phyloP scores from a whole-genome alignment of 1,140 invertebrate species.

The Musca vetustissima region DNA sequence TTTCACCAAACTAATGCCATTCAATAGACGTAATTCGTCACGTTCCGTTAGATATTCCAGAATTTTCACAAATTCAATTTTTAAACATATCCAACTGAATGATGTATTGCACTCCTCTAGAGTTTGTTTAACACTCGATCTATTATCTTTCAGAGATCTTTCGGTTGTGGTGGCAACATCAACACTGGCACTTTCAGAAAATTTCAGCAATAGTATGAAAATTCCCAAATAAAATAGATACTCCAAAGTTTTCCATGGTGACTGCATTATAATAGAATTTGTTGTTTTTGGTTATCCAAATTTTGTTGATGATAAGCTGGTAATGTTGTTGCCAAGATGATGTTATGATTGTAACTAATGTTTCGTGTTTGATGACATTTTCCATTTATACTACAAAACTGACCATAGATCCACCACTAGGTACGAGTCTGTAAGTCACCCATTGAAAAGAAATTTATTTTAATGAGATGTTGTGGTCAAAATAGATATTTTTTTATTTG shows the following conservation, averaged over 20 bases:
- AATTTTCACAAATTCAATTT: constrained; percentile 76
- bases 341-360: constrained; percentile 20
- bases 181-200: constrained; percentile 38
- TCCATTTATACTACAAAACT: constrained; percentile 24
- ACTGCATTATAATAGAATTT: constrained; percentile 43
- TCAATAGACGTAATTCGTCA: constrained; percentile 59
- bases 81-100: constrained; percentile 75
- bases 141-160: not conserved
- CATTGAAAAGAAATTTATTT: not conserved
- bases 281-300: not conserved
- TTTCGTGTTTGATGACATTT: constrained; percentile 14
- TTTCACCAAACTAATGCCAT: constrained; percentile 71
- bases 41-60: constrained; percentile 69
- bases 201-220: constrained; percentile 46
- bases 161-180: constrained; percentile 20
- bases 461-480: constrained; percentile 42
- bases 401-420: not conserved
- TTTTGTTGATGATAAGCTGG: not conserved
- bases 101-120: constrained; percentile 65
- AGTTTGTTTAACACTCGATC: constrained; percentile 19
- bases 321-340: not conserved
- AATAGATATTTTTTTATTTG: constrained; percentile 40
- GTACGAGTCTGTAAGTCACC: not conserved
- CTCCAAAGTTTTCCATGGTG: constrained; percentile 41
- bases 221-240: constrained; percentile 45